phyloP scores from a whole-genome alignment of 2,797 vertebrate species.

The Chiroxiphia lanceolata region DNA sequence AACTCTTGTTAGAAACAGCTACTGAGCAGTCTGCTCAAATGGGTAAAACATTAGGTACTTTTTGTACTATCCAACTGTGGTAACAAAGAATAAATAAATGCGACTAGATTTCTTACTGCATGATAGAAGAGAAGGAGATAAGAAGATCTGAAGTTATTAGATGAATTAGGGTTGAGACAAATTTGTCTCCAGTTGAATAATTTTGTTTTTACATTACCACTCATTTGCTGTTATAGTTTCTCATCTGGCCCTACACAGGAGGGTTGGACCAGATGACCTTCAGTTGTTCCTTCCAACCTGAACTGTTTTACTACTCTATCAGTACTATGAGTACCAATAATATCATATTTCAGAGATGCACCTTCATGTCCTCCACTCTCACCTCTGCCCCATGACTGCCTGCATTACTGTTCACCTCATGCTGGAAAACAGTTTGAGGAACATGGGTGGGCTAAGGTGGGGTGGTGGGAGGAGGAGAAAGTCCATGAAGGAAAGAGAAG shows the following conservation, averaged over 20 bases:
- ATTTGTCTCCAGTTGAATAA: neutral
- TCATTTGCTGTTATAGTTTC: neutral
- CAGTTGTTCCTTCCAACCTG: neutral
- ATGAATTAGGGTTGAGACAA: neutral
- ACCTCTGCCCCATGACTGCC: neutral
- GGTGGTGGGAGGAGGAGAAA: neutral
- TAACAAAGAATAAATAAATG: neutral
- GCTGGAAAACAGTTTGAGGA: neutral
- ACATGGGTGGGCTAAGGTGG: neutral
- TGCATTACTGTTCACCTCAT: neutral
- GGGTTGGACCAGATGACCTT: neutral
- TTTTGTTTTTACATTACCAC: neutral
- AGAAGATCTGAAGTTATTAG: neutral
- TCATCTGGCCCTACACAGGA: neutral
- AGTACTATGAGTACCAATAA: neutral
- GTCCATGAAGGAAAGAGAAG: neutral
- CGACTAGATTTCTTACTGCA: neutral
- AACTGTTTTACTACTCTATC: neutral
- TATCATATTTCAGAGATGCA: neutral
- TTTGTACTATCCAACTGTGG: neutral
- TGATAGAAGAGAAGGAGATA: neutral
- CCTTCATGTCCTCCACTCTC: neutral
- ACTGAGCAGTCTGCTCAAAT: neutral
- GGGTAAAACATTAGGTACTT: neutral
- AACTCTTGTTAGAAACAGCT: neutral